Evolutionary conservation across 2,797 vertebrate species (phyloP), one percentile per base, ranked within the genome.

Genomic region (Arremon aurantiirostris): DNA sequence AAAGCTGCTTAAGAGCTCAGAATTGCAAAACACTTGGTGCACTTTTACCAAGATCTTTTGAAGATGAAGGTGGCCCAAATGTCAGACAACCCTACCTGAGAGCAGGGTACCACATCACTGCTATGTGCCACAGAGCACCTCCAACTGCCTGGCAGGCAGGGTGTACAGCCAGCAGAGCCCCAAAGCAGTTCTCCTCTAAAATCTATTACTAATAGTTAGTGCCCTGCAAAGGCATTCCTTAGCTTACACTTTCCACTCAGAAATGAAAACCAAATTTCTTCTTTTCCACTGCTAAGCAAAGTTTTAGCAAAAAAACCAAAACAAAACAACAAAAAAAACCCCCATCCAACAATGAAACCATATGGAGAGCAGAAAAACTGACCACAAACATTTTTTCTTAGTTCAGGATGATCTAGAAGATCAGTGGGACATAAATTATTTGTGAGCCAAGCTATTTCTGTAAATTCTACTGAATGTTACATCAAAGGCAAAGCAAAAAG

Each of bases 401-500:
- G 44, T 49, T 92, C 79, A 81, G 72, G 55, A 79, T 69, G 82
- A 94, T 66, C 91, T 86, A 41, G 39, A 72, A 86, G 73, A 93
- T 88, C 89, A 82, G 86, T 34, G n/a, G 32, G 42, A 66, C 56
- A 77, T 90, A 59, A 93, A 94, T 86, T 96, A 95, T 95, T 95
- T 91, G 63, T 76, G 66, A 86, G 59, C n/a, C 30, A 49, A 63
- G 82, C 89, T 95, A 94, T 83, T 96, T 93, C 80, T 96, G 95
- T 77, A 93, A 92, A 83, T 42, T 60, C 63, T 60, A 35, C 70
- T 91, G 93, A 81, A 83, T 79, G 91, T 88, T 92, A 70, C 93
- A 92, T 96, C 93, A 94, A 95, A 96, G 70, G 66, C 77, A 91
- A 91, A 91, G 83, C 57, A 82, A 94, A 95, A 94, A 86, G 73